Conservation (phyloP, 2,797 vertebrate species). For the Anabacerthia variegaticeps region DNA sequence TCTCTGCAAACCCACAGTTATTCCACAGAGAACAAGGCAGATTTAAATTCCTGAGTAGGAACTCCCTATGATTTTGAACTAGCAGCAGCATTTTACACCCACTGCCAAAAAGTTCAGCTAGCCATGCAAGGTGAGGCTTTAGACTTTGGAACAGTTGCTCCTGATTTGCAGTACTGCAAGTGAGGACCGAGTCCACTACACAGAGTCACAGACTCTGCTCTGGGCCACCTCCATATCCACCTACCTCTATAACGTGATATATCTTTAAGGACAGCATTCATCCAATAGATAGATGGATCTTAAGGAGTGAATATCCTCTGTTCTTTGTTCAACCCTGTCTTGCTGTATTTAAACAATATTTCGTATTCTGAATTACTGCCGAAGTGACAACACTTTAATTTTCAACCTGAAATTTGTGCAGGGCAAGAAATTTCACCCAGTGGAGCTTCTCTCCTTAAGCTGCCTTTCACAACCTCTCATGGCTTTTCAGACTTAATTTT, state of each 20-base stretch:
- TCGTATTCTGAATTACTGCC: neutral
- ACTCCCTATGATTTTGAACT: neutral
- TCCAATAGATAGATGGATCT: neutral
- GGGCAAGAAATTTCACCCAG: neutral
- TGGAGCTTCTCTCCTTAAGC: conserved; percentile 66
- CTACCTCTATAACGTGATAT: neutral
- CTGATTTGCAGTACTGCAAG: neutral
- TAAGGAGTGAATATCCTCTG: neutral
- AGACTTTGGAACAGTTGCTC: neutral
- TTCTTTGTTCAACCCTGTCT: neutral
- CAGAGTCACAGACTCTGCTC: neutral
- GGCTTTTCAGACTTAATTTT: conserved; percentile 86
- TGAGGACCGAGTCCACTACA: neutral
- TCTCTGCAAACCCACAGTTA: neutral
- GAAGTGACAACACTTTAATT: neutral
- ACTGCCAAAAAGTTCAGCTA: neutral
- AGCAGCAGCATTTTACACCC: neutral
- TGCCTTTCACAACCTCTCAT: conserved; percentile 67
- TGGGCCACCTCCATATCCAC: neutral
- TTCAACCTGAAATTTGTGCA: neutral
- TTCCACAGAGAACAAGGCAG: neutral
- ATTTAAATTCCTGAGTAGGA: neutral
- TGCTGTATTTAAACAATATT: neutral
- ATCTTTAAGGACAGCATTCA: neutral
- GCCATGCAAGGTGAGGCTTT: rapidly evolving